phyloP scores from a whole-genome alignment of 2,888 invertebrate species.

The Elmis aenea region DNA sequence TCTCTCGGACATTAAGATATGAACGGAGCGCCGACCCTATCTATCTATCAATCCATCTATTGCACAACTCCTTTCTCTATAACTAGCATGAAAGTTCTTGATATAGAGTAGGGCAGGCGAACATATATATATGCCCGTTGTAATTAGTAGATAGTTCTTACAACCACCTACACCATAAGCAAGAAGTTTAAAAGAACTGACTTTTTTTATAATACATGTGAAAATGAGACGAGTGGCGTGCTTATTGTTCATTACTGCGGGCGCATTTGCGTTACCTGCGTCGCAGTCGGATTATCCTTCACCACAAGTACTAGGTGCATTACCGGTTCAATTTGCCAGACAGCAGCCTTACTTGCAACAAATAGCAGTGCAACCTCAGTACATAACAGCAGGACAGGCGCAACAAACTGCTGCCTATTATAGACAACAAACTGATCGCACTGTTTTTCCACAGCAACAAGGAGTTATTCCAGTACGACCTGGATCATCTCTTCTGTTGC shows the following conservation, averaged over 20 bases:
- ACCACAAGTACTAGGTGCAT: conserved; percentile 43
- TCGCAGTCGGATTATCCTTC: conserved; percentile 16
- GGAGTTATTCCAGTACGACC: too few relatives aligned
- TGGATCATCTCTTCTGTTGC: too few relatives aligned
- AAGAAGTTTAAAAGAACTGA: too few relatives aligned
- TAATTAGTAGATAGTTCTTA: too few relatives aligned
- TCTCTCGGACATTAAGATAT: too few relatives aligned
- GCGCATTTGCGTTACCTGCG: conserved; percentile 14
- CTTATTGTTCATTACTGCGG: conserved; percentile 12
- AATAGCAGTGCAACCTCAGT: neutral
- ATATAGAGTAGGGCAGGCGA: conserved; percentile 22
- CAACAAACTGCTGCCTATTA: too few relatives aligned
- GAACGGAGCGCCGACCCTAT: conserved; percentile 24
- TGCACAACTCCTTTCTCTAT: conserved; percentile 28
- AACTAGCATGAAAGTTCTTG: conserved; percentile 22
- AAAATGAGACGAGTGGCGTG: conserved; percentile 13
- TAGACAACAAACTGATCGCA: too few relatives aligned
- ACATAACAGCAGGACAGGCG: too few relatives aligned
- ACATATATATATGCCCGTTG: conserved; percentile 24
- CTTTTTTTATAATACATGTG: conserved; percentile 5
- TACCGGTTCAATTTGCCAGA: conserved; percentile 48
- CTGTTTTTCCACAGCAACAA: too few relatives aligned
- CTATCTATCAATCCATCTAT: too few relatives aligned
- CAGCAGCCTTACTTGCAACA: conserved; percentile 39
- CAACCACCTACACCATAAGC: too few relatives aligned